Percentiles rank a stretch among this genome's conserved stretches.
These are phyloP conservation scores for Ormyrus rosae DNA, from an alignment of 2,888 invertebrate species.

Conservation along the genomic window DNA sequence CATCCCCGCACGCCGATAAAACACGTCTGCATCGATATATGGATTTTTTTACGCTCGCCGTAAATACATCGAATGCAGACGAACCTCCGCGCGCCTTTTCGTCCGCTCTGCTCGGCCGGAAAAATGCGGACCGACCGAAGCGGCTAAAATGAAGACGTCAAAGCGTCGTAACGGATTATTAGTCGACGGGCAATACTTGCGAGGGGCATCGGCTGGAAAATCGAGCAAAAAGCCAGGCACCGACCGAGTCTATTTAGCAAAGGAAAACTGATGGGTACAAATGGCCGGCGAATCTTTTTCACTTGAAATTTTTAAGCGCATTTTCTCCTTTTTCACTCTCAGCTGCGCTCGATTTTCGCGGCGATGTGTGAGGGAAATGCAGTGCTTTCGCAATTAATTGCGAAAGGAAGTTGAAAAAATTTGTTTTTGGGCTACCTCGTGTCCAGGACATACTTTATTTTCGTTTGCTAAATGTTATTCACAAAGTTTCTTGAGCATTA, in stretches of 20 bases:
- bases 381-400: too few relatives aligned
- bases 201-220: not conserved
- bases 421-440: too few relatives aligned
- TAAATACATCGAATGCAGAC: conserved; percentile 53
- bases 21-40: conserved; percentile 52
- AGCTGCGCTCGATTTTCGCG: too few relatives aligned
- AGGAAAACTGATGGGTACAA: conserved; percentile 19
- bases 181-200: conserved; percentile 10
- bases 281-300: not conserved
- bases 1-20: conserved; percentile 40
- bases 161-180: conserved; percentile 48
- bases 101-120: not conserved
- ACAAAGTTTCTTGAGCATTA: too few relatives aligned
- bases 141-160: conserved; percentile 49
- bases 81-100: not conserved
- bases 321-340: too few relatives aligned
- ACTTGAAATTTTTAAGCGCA: too few relatives aligned
- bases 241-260: not conserved
- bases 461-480: too few relatives aligned
- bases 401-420: too few relatives aligned
- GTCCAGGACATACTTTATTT: too few relatives aligned
- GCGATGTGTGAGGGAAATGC: too few relatives aligned
- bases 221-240: too few relatives aligned
- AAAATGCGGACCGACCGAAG: conserved; percentile 11
- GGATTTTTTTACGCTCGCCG: conserved; percentile 40